Evolutionary conservation across 2,797 vertebrate genomes (phyloP), one percentile per base, ranked within the genome.

Genomic region (Pangasius larnaudii): DNA sequence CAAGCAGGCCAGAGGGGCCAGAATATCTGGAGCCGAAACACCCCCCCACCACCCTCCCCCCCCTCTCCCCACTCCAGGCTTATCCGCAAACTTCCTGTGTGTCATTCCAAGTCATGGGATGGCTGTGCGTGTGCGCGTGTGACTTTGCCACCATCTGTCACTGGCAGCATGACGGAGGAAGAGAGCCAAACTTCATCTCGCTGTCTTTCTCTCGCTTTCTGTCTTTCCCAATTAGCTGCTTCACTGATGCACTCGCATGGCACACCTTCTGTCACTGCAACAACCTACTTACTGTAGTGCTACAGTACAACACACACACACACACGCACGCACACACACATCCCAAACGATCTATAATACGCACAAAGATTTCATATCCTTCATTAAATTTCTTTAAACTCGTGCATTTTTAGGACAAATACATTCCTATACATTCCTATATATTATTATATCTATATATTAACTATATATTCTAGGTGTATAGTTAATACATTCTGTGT

Each of bases 71-170:
- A 94, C 95, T 87, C 87, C 91, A 93, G 94, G 94, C 91, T 96
- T 95, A 95, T 95, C 95, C 90, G 87, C 89, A 92, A 90, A 94
- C 95, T 95, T 95, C 95, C 95, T 94, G 93, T 91, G 61, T 67
- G 83, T 67, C 84, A 67, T 78, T 81, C 74, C 77, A 81, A 74
- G 65, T 86, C 72, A n/a, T 46, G 24, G 84, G 78, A 75, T 33
- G 75, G 84, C 36, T 24, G 74, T 18, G 42, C 51, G 75, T 4
- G 36, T 85, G 86, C 49, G 80, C n/a, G 88, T 82, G 90, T 94
- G 94, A 95, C 95, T 95, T 95, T 95, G 94, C 92, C 92, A 63
- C 95, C 95, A 96, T 96, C 95, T 96, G 95, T 93, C 94, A 94
- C 90, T 92, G 63, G 91, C 92, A 85, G 92, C 84, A 91, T 93